Conservation (phyloP, 2,888 invertebrate genomes). For the Notodonta ziczac region DNA sequence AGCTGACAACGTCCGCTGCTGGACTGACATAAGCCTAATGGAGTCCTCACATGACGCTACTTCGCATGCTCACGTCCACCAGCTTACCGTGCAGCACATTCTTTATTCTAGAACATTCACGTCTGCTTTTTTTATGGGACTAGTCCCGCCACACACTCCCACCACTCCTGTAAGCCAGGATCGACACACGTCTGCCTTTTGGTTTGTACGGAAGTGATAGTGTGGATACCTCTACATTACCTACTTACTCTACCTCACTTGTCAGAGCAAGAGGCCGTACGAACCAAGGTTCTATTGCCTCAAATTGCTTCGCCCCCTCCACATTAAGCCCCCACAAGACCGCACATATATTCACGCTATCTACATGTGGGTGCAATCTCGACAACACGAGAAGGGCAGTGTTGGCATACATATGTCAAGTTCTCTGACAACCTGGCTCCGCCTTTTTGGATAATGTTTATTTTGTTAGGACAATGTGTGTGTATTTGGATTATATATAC, state of each 20-base stretch:
- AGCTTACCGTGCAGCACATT: too few species aligned
- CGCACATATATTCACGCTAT: constrained; percentile 8
- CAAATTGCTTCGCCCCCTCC: constrained; percentile 4
- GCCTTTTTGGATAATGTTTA: constrained; percentile 9
- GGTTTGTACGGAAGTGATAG: too few species aligned
- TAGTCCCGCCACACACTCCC: too few species aligned
- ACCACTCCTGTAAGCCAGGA: too few species aligned
- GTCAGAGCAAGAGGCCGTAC: not conserved
- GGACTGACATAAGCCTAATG: too few species aligned
- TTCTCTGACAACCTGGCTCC: not conserved
- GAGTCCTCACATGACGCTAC: too few species aligned
- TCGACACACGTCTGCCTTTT: too few species aligned
- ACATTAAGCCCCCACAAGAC: constrained; percentile 7
- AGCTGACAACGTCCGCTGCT: too few species aligned
- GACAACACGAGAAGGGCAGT: constrained; percentile 7
- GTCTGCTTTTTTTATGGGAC: too few species aligned
- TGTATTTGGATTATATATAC: not conserved
- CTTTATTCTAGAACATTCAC: too few species aligned
- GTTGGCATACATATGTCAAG: constrained; percentile 8
- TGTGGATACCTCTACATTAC: too few species aligned
- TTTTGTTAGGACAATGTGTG: not conserved
- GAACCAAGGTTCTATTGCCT: not conserved
- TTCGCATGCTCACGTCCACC: too few species aligned
- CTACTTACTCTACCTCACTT: not conserved
- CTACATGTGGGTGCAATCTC: constrained; percentile 7